phyloP scores from a whole-genome alignment of 1,140 invertebrate genomes.

The Drosophila varians region DNA sequence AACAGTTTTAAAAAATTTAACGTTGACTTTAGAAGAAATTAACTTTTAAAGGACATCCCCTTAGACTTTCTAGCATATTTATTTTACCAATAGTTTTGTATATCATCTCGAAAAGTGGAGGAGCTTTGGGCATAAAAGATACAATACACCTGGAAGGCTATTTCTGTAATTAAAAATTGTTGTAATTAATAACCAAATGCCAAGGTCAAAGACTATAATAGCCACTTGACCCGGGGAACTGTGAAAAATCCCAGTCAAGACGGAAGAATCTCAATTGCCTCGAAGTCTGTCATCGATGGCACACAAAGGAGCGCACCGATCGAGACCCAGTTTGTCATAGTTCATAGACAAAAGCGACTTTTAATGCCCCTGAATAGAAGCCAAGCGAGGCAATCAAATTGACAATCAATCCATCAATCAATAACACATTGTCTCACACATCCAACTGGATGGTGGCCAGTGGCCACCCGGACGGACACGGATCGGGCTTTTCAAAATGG shows the following conservation, averaged over 20 bases:
- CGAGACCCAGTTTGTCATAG: constrained; percentile 59
- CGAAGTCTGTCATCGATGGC: constrained; percentile 22
- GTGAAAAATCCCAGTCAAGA: constrained; percentile 26
- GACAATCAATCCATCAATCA: constrained; percentile 75
- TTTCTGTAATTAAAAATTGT: background rate
- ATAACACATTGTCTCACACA: constrained; percentile 44
- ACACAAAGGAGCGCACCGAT: constrained; percentile 32
- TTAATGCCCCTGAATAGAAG: constrained; percentile 51
- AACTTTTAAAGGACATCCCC: background rate
- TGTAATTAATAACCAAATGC: constrained; percentile 23
- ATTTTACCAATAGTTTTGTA: too few relatives aligned
- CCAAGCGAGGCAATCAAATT: constrained; percentile 54
- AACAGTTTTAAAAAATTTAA: constrained; percentile 30
- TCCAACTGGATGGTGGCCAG: too few relatives aligned
- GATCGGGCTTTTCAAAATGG: constrained; percentile 50
- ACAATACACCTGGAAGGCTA: background rate
- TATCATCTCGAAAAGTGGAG: too few relatives aligned
- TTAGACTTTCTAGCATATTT: too few relatives aligned
- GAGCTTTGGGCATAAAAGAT: background rate
- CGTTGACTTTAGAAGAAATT: too few relatives aligned
- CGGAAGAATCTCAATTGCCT: constrained; percentile 28
- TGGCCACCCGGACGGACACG: constrained; percentile 32
- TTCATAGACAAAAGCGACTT: constrained; percentile 34
- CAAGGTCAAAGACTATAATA: constrained; percentile 17
- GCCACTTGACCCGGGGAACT: constrained; percentile 30